Evolutionary conservation across 1,140 invertebrate species (phyloP), one percentile per base, ranked within the genome.

Genomic region (Portunus trituberculatus): DNA sequence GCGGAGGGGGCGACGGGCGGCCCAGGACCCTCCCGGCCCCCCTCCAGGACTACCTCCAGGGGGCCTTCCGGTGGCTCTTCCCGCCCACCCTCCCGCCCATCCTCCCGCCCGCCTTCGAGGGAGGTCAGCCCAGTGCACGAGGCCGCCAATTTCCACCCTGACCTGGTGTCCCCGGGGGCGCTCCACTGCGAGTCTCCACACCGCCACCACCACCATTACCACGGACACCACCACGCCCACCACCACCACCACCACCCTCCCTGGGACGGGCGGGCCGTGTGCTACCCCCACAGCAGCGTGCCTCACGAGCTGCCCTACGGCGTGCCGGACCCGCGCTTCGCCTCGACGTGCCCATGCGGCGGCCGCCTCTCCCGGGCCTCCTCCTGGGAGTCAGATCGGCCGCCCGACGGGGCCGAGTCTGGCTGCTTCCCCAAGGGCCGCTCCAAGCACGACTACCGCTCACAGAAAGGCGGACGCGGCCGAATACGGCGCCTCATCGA

Each of bases 291-390:
- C 67, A 89, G 52, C 20, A 93, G 95, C 91, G 46, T 92, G 88
- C 46, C 95, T 6, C 94, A 95, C 83, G 92, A 96, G 39, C 93
- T 95, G 8, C 93, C 93, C 25, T 94, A 96, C 83, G 94, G 95
- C 32, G 95, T 96, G 86, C 94, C 94, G 12, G 96, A 96, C 92
- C 96, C 96, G 29, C 94, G 96, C 59, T 96, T 96, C 95, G 92
- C 96, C n/a, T 83, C 95, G n/a, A 96, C 96, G 32, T 96, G 96
- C 89, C 96, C 96, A 31, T 96, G 96, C 52, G 95, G 96, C 32
- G 93, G 95, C 16, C 93, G 94, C 14, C 91, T 96, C 59, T 94
- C 95, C 28, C 87, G 96, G 31, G 95, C 95, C 31, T 94, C 93
- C 59, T 96, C 96, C 20, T 91, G 93, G 59, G 96, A 95, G 29